Evolutionary conservation across 2,888 invertebrate genomes (phyloP).

Genomic region (Limenitis camilla): DNA sequence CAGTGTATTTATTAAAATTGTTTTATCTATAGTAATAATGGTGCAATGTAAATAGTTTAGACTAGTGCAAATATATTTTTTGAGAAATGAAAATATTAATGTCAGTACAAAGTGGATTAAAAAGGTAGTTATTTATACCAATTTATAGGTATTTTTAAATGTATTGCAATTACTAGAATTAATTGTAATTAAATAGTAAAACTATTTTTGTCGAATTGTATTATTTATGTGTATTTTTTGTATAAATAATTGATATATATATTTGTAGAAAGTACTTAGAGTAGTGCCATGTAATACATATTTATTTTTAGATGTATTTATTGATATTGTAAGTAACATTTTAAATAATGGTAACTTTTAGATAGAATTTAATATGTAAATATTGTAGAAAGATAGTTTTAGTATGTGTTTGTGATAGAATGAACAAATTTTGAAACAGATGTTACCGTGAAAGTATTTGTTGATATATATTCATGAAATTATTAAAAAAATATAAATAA

Average conservation of each 20-base stretch:
- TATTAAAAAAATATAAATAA: conserved; percentile 4
- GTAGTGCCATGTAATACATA: conserved; percentile 15
- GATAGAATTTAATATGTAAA: not conserved
- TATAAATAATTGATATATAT: conserved; percentile 7
- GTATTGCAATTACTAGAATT: no score
- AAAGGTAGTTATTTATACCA: no score
- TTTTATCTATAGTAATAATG: no score
- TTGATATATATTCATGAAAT: conserved; percentile 7
- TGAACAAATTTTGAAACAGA: conserved; percentile 2
- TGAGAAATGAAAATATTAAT: no score
- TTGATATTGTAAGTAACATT: not conserved
- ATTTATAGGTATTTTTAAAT: no score
- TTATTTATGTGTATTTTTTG: conserved; percentile 10
- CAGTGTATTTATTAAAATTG: not conserved
- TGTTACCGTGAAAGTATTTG: conserved; percentile 14
- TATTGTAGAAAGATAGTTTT: conserved; percentile 1
- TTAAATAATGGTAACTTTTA: conserved; percentile 5
- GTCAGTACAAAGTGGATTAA: no score
- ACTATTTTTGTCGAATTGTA: no score
- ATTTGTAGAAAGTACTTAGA: not conserved
- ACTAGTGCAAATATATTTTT: no score
- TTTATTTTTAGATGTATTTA: conserved; percentile 9
- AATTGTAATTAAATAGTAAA: no score
- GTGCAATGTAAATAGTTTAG: not conserved
- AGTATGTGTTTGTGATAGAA: conserved; percentile 1